These are phyloP conservation scores for Heliocidaris tuberculata DNA, from an alignment of 35 echinoderm and acorn worm genomes.

Conservation along the genomic window DNA sequence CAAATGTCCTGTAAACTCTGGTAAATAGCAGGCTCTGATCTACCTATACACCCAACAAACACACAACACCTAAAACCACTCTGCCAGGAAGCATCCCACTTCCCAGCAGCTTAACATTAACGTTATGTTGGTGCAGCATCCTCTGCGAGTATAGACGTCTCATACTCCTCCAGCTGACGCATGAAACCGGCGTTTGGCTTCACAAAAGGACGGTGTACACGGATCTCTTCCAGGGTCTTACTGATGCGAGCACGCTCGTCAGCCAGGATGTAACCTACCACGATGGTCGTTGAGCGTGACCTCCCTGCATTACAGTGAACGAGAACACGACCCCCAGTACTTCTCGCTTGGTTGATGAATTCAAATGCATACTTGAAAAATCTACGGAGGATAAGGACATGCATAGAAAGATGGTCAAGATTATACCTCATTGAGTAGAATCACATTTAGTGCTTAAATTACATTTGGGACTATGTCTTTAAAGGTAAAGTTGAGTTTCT, in stretches of 20 bases:
- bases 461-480: too few relatives aligned
- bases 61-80: not conserved
- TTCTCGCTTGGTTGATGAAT: constrained; percentile 67
- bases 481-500: too few relatives aligned
- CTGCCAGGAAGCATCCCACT: not conserved
- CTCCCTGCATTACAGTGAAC: constrained; percentile 90
- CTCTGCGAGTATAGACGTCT: constrained; percentile 15
- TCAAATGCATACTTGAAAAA: constrained; percentile 52
- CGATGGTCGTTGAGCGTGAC: constrained; percentile 71
- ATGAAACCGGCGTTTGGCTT: constrained; percentile 85
- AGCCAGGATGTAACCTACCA: constrained; percentile 66
- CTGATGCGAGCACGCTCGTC: constrained; percentile 55
- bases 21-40: constrained; percentile 2
- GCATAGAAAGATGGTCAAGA: too few relatives aligned
- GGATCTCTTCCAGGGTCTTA: constrained; percentile 50
- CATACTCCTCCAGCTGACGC: constrained; percentile 58
- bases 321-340: constrained; percentile 56
- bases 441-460: too few relatives aligned
- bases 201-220: constrained; percentile 52
- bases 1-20: not conserved
- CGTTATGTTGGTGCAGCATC: not conserved
- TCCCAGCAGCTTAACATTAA: not conserved
- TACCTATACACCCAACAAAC: not conserved
- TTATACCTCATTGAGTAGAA: too few relatives aligned
- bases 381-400: not conserved